Conservation (phyloP, 2,888 invertebrate species). For the Phyllotreta cruciferae region DNA sequence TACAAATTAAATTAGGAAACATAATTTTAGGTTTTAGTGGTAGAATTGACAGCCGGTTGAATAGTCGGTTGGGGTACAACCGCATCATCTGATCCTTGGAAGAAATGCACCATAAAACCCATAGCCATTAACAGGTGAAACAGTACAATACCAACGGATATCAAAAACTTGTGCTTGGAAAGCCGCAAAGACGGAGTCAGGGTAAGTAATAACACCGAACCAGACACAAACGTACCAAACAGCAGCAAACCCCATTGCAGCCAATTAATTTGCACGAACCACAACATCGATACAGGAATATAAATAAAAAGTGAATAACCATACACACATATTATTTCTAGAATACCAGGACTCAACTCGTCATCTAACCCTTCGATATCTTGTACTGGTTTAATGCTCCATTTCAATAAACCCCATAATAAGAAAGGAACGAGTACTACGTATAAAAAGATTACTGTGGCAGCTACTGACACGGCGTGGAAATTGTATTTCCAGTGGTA, state of each 20-base stretch:
- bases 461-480: slow-evolving; percentile 89
- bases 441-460: slow-evolving; percentile 88
- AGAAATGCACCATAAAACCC: slow-evolving; percentile 87
- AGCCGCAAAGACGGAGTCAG: slow-evolving; percentile 77
- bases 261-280: slow-evolving; percentile 83
- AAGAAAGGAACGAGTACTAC: slow-evolving; percentile 84
- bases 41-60: neutral
- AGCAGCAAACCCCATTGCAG: slow-evolving; percentile 89
- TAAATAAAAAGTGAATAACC: slow-evolving; percentile 95
- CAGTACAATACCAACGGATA: slow-evolving; percentile 72
- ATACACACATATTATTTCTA: slow-evolving; percentile 92
- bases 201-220: slow-evolving; percentile 83
- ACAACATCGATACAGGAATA: slow-evolving; percentile 90
- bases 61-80: neutral
- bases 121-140: slow-evolving; percentile 84
- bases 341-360: slow-evolving; percentile 68
- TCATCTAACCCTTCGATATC: slow-evolving; percentile 72
- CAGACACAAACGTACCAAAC: slow-evolving; percentile 83
- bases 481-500: slow-evolving; percentile 94
- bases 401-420: slow-evolving; percentile 87
- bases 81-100: slow-evolving; percentile 65
- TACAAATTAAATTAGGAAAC: neutral
- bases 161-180: slow-evolving; percentile 70
- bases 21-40: neutral
- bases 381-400: slow-evolving; percentile 68